These are phyloP conservation scores for Saccostrea cuccullata DNA, from an alignment of 1,140 invertebrate species.

Conservation along the genomic window DNA sequence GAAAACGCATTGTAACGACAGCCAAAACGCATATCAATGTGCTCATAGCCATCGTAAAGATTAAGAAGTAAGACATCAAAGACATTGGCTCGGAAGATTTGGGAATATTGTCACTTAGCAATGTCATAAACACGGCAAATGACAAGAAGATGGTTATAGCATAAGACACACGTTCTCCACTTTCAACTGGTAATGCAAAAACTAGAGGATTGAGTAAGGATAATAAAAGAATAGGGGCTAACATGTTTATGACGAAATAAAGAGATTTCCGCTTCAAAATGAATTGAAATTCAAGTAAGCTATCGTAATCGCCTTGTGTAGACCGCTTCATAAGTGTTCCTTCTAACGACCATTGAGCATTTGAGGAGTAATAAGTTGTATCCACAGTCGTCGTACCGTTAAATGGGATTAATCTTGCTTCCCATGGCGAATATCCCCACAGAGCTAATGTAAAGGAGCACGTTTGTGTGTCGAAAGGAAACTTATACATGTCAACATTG, in stretches of 20 bases:
- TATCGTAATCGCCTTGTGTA: neutral
- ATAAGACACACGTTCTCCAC: slow-evolving; percentile 40
- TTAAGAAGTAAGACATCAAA: slow-evolving; percentile 25
- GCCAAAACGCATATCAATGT: slow-evolving; percentile 22
- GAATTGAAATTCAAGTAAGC: neutral
- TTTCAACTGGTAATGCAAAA: slow-evolving; percentile 23
- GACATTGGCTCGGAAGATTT: slow-evolving; percentile 46
- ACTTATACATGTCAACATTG: neutral
- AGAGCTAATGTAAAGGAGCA: neutral
- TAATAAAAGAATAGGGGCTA: slow-evolving; percentile 27
- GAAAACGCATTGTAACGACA: slow-evolving; percentile 1
- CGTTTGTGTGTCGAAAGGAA: slow-evolving; percentile 21
- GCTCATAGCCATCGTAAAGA: slow-evolving; percentile 3
- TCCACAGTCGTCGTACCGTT: neutral
- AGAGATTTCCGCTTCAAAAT: slow-evolving; percentile 29
- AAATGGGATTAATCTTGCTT: neutral
- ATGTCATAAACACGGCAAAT: slow-evolving; percentile 41
- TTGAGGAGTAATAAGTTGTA: neutral
- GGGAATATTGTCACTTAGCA: slow-evolving; percentile 31
- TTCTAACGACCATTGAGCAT: neutral
- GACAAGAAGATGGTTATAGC: slow-evolving; percentile 40
- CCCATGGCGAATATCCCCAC: neutral
- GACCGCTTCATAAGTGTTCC: neutral
- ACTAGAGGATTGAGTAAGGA: slow-evolving; percentile 28
- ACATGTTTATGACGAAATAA: slow-evolving; percentile 41